A percentile compares a stretch with the other conserved stretches of the same genome.
Evolutionary conservation across 2,888 invertebrate species (phyloP).

Genomic region (Pachliopta kotzebuea): DNA sequence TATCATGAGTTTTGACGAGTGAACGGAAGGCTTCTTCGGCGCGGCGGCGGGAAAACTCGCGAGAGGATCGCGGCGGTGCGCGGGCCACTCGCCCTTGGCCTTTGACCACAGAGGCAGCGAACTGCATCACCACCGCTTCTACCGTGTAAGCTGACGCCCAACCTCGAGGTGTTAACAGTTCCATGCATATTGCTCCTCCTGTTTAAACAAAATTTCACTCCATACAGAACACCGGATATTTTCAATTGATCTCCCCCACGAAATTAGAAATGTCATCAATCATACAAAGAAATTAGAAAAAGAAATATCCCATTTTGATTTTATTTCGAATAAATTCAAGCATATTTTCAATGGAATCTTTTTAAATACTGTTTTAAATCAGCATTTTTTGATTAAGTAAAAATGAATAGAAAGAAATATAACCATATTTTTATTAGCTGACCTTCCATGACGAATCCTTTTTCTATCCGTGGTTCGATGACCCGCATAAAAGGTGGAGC

Average conservation of each 20-base stretch:
- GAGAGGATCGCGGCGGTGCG: constrained; percentile 88
- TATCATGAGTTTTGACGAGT: constrained; percentile 93
- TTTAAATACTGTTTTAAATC: too few relatives aligned
- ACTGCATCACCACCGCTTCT: constrained; percentile 93
- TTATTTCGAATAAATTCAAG: too few relatives aligned
- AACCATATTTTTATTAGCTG: constrained; percentile 5
- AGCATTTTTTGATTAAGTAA: background rate
- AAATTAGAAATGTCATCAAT: too few relatives aligned
- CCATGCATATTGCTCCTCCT: constrained; percentile 94
- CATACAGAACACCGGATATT: too few relatives aligned
- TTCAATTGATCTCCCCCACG: too few relatives aligned
- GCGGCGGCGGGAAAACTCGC: constrained; percentile 88
- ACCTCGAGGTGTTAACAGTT: constrained; percentile 90
- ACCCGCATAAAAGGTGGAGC: constrained; percentile 93
- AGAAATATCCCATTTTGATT: too few relatives aligned
- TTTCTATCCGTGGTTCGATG: constrained; percentile 89
- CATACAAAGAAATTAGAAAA: too few relatives aligned
- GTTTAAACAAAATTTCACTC: constrained; percentile 12
- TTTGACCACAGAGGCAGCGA: constrained; percentile 93
- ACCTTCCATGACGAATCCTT: constrained; percentile 94
- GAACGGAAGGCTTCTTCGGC: constrained; percentile 95
- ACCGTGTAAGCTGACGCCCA: constrained; percentile 95
- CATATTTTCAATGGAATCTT: too few relatives aligned
- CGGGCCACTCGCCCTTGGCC: constrained; percentile 91
- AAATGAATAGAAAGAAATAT: too few relatives aligned